Base-by-base conservation (phyloP, 1,140 invertebrate genomes). In the Melanaphis sacchari region DNA sequence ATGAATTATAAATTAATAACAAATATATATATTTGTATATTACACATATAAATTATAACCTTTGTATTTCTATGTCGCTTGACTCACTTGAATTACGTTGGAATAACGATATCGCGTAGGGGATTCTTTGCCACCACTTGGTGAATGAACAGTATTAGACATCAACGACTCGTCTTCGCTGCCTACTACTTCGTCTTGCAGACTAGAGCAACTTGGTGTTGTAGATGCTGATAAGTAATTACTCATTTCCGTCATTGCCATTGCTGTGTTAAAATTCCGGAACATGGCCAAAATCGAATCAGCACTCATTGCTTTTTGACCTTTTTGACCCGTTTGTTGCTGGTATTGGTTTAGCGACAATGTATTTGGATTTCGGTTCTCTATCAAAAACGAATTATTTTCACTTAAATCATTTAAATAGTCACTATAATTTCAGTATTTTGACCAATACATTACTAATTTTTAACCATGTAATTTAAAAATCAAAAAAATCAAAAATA, bases 211-310 rank as follows among this genome's bases (percentile, higher is more conserved):
- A 31, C 96, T 96, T 15, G 94, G 94, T 36, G 96, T 97, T 40
- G 96, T 96, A 8, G 96, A 96, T 41, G 96, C 96, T 21, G 96
- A 95, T 76, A 96, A 96, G 7, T 96, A 96, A 24, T 96, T 95
- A 0, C 96, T 95, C 43, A 59, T 82, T 40, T 93, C 94, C 93
- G 76, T 81, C 90, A 38, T 91, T 81, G 82, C 95, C 95, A 22
- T 96, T 95, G 24, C 96, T 38, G 96, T 96, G 22, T 94, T 94
- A 94, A 97, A 96, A 94, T 96, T 97, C 49, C 96, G 95, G 94
- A 97, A 97, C 96, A 97, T 97, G 6, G 97, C 97, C 87, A 97
- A 95, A 93, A 97, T 97, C 6, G 97, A 97, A 95, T 97, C 97
- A 22, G 97, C 97, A 94, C 95, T 94, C 94, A 93, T 93, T 22